Conservation (phyloP, 30 jellyfish, hydroid and myxozoan species). For the Aurelia sp. region DNA sequence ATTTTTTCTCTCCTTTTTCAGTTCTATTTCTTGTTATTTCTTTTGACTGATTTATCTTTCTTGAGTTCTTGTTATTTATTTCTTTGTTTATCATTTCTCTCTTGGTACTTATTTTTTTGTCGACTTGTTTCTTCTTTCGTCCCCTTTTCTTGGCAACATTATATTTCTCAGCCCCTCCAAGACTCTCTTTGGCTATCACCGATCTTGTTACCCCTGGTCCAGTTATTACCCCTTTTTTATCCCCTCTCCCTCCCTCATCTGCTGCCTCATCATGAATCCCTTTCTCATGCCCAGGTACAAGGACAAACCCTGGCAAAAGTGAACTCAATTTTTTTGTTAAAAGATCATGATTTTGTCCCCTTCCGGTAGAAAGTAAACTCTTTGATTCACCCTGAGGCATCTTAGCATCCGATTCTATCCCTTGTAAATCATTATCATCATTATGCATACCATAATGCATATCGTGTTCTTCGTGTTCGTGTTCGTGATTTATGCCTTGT, state of each 20-base stretch:
- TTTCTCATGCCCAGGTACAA: constrained; percentile 59
- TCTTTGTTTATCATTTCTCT: background rate
- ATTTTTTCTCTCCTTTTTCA: constrained; percentile 30
- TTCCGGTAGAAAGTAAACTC: background rate
- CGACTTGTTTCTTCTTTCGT: background rate
- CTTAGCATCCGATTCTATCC: background rate
- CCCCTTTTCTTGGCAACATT: background rate
- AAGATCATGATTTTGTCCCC: background rate
- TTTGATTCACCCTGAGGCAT: constrained; percentile 2
- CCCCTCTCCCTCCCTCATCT: background rate
- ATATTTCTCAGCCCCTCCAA: background rate
- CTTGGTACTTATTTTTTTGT: background rate
- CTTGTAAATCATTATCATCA: background rate
- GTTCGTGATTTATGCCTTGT: constrained; percentile 36
- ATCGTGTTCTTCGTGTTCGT: background rate
- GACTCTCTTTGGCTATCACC: no score
- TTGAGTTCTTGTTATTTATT: background rate
- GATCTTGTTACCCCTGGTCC: background rate
- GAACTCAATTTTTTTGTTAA: constrained; percentile 47
- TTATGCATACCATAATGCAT: background rate
- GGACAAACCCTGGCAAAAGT: constrained; percentile 66
- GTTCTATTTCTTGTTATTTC: background rate
- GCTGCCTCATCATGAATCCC: background rate
- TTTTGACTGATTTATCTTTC: background rate
- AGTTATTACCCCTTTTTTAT: constrained; percentile 1